phyloP scores from a whole-genome alignment of 2,113 vertebrate species.

The Poecile atricapillus region DNA sequence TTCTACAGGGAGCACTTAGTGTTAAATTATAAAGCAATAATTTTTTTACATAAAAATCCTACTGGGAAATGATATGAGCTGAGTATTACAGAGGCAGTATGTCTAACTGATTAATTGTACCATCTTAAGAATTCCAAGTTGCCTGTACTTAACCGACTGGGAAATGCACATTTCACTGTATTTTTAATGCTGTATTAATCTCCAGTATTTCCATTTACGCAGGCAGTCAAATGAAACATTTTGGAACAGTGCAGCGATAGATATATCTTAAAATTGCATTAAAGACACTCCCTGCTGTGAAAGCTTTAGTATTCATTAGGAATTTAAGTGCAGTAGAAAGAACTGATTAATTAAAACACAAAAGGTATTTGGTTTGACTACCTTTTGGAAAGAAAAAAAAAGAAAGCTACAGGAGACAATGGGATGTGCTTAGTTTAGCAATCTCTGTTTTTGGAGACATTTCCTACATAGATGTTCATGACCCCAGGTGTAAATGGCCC shows the following conservation, averaged over 20 bases:
- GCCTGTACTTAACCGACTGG: conserved; percentile 12
- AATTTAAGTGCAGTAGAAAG: conserved; percentile 4
- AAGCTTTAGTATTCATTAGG: neutral
- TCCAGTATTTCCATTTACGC: conserved; percentile 17
- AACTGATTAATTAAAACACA: neutral
- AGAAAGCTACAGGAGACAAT: neutral
- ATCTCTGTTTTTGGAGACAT: neutral
- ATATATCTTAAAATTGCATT: conserved; percentile 4
- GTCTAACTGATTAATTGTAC: conserved; percentile 58
- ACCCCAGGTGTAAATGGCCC: neutral
- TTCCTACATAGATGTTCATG: neutral
- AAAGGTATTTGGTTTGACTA: neutral
- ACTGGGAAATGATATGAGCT: conserved; percentile 21
- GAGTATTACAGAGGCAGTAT: conserved; percentile 31
- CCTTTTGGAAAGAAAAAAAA: neutral
- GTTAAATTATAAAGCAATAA: conserved; percentile 44
- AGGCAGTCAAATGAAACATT: conserved; percentile 59
- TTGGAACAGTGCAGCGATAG: conserved; percentile 2
- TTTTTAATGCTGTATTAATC: conserved; percentile 61
- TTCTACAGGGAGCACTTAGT: conserved; percentile 49
- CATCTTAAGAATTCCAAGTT: conserved; percentile 54
- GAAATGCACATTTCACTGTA: conserved; percentile 42
- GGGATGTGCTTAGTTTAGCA: neutral
- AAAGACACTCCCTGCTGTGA: neutral
- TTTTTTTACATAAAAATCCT: conserved; percentile 58